These are phyloP conservation scores for Rhodinocichla rosea DNA, from an alignment of 2,113 vertebrate genomes.

Conservation along the genomic window DNA sequence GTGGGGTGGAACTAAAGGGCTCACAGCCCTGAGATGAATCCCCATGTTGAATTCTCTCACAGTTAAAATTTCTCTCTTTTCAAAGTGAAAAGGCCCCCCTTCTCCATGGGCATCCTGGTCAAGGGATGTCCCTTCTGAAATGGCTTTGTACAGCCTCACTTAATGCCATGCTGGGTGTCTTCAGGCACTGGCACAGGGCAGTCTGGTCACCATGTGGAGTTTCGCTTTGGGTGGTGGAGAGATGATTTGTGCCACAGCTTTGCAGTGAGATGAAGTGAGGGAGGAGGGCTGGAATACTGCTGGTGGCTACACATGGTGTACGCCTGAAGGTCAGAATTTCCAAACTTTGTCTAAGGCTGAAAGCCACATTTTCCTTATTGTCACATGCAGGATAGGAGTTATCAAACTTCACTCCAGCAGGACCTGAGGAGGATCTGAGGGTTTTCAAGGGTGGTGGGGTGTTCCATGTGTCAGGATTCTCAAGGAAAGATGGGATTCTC, in stretches of 20 bases:
- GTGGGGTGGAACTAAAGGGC: not conserved
- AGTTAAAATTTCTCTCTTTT: not conserved
- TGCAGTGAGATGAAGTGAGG: not conserved
- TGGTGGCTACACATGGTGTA: accelerated
- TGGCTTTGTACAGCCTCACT: accelerated
- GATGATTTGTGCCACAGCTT: not conserved
- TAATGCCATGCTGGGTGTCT: not conserved
- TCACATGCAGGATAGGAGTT: not conserved
- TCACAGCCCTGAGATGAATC: not conserved
- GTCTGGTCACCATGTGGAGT: accelerated
- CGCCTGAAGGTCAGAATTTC: not conserved
- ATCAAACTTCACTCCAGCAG: not conserved
- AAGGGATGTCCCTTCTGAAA: not conserved
- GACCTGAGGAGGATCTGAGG: not conserved
- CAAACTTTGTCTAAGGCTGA: not conserved
- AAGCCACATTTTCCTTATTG: not conserved
- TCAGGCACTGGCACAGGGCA: not conserved
- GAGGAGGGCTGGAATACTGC: not conserved
- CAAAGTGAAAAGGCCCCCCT: not conserved
- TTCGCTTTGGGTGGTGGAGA: not conserved
- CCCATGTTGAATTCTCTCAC: not conserved
- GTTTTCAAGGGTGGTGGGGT: not conserved
- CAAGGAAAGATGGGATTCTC: not conserved
- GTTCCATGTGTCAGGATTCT: accelerated
- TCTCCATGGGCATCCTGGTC: not conserved